Conservation (phyloP, 2,888 invertebrate species). For the Melikaiella ostensackeni region DNA sequence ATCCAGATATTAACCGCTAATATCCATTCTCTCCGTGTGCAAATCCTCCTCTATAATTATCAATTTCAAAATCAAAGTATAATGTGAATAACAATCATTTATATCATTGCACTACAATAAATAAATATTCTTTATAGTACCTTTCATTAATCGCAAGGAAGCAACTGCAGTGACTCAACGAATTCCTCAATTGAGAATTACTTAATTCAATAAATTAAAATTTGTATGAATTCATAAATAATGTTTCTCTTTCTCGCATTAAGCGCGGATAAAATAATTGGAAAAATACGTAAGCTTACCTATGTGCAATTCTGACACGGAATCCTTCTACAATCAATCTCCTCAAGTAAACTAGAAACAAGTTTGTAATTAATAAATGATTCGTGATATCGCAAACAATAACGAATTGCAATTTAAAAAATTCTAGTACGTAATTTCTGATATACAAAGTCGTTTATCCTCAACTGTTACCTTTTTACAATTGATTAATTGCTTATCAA, state of each 20-base stretch:
- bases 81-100: not conserved
- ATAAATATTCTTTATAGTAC: not conserved
- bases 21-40: too few species aligned
- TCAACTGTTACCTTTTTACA: not conserved
- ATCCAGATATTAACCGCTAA: too few species aligned
- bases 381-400: not conserved
- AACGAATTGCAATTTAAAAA: not conserved
- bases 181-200: not conserved
- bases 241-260: not conserved
- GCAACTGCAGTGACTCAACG: not conserved
- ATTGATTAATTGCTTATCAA: not conserved
- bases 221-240: not conserved
- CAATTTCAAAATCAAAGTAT: not conserved
- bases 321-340: not conserved
- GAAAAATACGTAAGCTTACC: not conserved
- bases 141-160: not conserved
- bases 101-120: not conserved
- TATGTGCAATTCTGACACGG: not conserved
- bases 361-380: constrained; percentile 3
- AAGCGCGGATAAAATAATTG: not conserved
- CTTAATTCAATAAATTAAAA: not conserved
- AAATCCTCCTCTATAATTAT: not conserved
- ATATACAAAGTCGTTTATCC: not conserved
- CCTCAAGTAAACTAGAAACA: not conserved
- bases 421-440: not conserved